These are phyloP conservation scores for Neopelma chrysocephalum DNA, from an alignment of 2,797 vertebrate genomes.

Conservation along the genomic window DNA sequence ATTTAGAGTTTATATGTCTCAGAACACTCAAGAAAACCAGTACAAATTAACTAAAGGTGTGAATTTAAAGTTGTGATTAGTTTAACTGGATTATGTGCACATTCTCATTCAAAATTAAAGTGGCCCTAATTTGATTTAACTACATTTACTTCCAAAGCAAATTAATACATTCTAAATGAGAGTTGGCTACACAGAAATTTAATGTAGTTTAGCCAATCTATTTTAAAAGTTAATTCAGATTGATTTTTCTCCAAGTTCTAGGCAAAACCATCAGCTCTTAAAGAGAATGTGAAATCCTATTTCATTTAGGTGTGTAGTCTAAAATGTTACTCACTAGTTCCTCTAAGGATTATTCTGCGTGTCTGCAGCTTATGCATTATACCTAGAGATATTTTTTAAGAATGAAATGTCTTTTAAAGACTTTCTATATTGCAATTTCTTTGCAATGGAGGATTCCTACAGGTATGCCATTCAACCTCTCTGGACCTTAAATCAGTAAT, in stretches of 20 bases:
- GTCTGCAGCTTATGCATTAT: not conserved
- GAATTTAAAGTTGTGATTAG: conserved; percentile 34
- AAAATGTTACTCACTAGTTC: not conserved
- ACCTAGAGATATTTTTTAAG: not conserved
- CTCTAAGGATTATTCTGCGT: not conserved
- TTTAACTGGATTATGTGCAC: conserved; percentile 10
- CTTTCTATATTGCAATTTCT: not conserved
- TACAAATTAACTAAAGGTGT: conserved; percentile 22
- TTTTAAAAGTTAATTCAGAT: conserved; percentile 62
- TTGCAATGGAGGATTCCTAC: not conserved
- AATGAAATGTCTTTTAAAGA: not conserved
- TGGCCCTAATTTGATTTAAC: conserved; percentile 13
- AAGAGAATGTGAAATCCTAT: conserved; percentile 31
- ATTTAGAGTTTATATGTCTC: not conserved
- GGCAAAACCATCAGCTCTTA: conserved; percentile 27
- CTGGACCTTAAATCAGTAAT: not conserved
- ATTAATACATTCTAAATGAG: conserved; percentile 52
- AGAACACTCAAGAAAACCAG: not conserved
- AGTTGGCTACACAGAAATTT: not conserved
- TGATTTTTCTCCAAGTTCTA: conserved; percentile 55
- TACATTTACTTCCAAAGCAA: conserved; percentile 44
- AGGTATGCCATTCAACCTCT: not conserved
- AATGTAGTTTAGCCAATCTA: conserved; percentile 45
- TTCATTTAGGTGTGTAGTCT: not conserved
- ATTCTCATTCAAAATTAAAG: conserved; percentile 48